Base-by-base conservation (phyloP, 2,888 invertebrate species). In the Rhimphoctona megacephalus region DNA sequence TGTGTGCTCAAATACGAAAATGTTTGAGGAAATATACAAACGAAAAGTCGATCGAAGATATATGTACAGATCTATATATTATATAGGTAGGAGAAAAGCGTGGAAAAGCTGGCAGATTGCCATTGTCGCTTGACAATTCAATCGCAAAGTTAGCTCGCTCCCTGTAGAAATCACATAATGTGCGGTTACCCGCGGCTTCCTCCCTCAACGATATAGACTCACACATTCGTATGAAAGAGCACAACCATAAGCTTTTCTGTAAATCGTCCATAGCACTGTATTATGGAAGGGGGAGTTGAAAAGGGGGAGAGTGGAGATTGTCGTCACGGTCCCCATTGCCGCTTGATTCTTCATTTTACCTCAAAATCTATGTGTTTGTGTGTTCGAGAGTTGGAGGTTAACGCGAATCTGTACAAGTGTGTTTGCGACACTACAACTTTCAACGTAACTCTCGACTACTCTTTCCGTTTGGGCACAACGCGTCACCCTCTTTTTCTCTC, bases 111-210 rank as follows among this genome's bases (percentile, higher is more conserved):
- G 93, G 93, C 93, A 93, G 91, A 93, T 93, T 93, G 93, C 93
- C 92, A 93, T 93, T 93, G 93, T 93, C 93, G 92, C 92, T 92
- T 92, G 92, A 92, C 93, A 93, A 93, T 94, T 93, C 94, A 94
- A 94, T 94, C 92, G 93, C 91, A 87, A 93, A 93, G 93, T 93
- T 93, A 93, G 92, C 93, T 91, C 89, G 82, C 91, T 93, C 94
- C 93, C 94, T 92, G 92, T 91, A 94, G 94, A 94, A 94, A 94
- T 94, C 93, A 93, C 93, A 93, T 93, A 94, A 94, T 93, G 93
- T 93, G 92, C 92, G 93, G 93, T 93, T 93, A 92, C 91, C 91
- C 92, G 88, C 89, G 88, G 84, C 79, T 69, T 74, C 57, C 69
- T 30, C 46, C 17, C 69, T 25, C 43, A 25, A 19, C 30, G 30